Base-by-base conservation (phyloP, 2,113 vertebrate species). In the Pica pica region DNA sequence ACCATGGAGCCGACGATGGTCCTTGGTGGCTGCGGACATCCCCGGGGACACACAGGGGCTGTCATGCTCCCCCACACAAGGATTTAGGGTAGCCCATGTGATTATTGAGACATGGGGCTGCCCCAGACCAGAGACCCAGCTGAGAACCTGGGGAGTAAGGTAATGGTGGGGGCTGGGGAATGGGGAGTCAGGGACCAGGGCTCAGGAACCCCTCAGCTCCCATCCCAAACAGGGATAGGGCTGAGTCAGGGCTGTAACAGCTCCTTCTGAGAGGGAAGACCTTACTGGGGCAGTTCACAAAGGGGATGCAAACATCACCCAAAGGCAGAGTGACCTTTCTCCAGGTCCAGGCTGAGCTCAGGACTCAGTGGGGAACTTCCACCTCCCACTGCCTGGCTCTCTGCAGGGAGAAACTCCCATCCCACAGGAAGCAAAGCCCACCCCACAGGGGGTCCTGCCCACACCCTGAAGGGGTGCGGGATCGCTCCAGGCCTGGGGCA, bases 361-460 rank as follows among this genome's bases (percentile, higher is more conserved):
- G 50, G 44, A 37, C 44, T 56, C 3, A 3, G 33, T 24, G 47
- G 42, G 19, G 15, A 84, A 37, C 31, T 59, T 67, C 57, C 12
- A 13, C 23, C 47, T 77, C 61, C 33, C 0, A 0, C 42, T 31
- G 19, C 71, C 83, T 85, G 69, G 60, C 46, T 79, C 37, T 75
- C 42, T 41, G 26, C 39, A 63, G 50, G 35, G 80, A 71, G 15
- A 83, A 87, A 39, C 35, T 90, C 91, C 65, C 50, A 79, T 59
- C 89, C 71, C 71, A 70, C 87, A 63, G 79, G 87, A 83, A 68
- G 53, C 52, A 63, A 77, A 92, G 90, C 75, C 78, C 92, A 79
- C 67, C 74, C 70, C 13, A 5, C 0, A 5, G 84, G 67, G 76
- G 70, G 50, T 90, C 93, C 83, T 89, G 68, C 78, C 87, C 4